Percentiles rank a stretch among this genome's conserved stretches.
Conservation (phyloP, 2,888 invertebrate genomes). For the Pyrrhosoma nymphula region DNA sequence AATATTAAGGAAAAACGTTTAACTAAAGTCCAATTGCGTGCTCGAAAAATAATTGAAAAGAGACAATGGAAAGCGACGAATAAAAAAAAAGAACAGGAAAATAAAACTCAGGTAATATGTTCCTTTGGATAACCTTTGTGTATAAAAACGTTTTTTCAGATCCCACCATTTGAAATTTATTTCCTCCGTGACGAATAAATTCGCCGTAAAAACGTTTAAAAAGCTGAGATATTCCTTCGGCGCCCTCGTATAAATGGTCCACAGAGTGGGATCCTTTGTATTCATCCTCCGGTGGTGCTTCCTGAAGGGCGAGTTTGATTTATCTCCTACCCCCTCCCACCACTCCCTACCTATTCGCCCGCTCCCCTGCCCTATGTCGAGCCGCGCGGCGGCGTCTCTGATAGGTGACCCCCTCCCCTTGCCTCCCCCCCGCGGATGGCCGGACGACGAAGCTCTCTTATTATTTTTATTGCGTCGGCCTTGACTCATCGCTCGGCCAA, state of each 20-base stretch:
- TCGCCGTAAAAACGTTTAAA: conserved; percentile 62
- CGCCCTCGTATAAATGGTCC: conserved; percentile 58
- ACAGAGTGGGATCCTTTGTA: conserved; percentile 56
- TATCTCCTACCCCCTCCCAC: conserved; percentile 12
- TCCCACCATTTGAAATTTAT: conserved; percentile 25
- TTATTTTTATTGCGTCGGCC: conserved; percentile 44
- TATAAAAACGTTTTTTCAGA: neutral
- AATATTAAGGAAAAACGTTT: too few relatives aligned
- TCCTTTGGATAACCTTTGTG: neutral
- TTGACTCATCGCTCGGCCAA: conserved; percentile 51
- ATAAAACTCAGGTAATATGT: neutral
- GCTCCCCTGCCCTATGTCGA: neutral
- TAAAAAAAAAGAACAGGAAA: neutral
- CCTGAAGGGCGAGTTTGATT: conserved; percentile 52
- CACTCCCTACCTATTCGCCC: neutral
- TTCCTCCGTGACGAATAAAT: conserved; percentile 52
- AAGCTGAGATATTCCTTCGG: conserved; percentile 49
- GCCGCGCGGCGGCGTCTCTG: conserved; percentile 24
- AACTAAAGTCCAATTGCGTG: too few relatives aligned
- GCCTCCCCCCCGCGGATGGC: neutral
- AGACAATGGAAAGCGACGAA: neutral
- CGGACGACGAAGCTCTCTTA: too few relatives aligned
- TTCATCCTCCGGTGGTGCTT: conserved; percentile 42
- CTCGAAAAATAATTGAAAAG: neutral
- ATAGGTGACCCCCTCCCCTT: neutral